Evolutionary conservation across 2,113 vertebrate species (phyloP), one percentile per base, ranked within the genome.

Genomic region (Oryzias woworae): DNA sequence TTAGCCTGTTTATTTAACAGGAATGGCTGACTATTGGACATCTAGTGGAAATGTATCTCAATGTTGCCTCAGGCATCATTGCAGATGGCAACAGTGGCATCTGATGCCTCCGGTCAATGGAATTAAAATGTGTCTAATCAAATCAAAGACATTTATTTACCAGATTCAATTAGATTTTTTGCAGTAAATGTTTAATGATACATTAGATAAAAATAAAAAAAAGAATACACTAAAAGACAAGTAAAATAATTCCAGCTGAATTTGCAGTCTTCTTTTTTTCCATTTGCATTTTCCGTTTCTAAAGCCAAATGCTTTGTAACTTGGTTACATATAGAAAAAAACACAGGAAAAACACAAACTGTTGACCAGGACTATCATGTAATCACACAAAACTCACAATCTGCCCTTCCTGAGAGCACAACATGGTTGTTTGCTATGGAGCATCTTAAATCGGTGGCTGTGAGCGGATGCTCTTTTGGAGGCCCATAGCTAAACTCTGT

Each of bases 381-480:
- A 66, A 49, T 62, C 71, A 42, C 36, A 15, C 54, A 10, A 42
- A 75, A 57, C 61, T 45, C 23, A 41, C 26, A 23, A 52, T 77
- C 42, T 26, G 45, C 55, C 55, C 53, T 31, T 69, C 52, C 49
- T 47, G 15, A 73, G 60, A 81, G 24, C 53, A 48, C 58, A 73
- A 68, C 55, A 47, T 47, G 44, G 68, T 67, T 71, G 28, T 67
- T 36, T 24, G 47, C 60, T 41, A 48, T 52, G 14, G 57, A 48
- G 47, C 18, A 49, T 74, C 63, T 71, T 59, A 31, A 78, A 67
- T 59, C 73, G 69, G 56, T 58, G 45, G 64, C 67, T 73, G 70
- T 69, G 71, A 50, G 6, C 14, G 60, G 55, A 73, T 73, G 56
- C 75, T 15, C 63, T 72, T 73, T 63, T 14, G 28, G 50, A 62